These are phyloP conservation scores for Burhinus oedicnemus DNA, from an alignment of 2,113 vertebrate species.

Conservation along the genomic window DNA sequence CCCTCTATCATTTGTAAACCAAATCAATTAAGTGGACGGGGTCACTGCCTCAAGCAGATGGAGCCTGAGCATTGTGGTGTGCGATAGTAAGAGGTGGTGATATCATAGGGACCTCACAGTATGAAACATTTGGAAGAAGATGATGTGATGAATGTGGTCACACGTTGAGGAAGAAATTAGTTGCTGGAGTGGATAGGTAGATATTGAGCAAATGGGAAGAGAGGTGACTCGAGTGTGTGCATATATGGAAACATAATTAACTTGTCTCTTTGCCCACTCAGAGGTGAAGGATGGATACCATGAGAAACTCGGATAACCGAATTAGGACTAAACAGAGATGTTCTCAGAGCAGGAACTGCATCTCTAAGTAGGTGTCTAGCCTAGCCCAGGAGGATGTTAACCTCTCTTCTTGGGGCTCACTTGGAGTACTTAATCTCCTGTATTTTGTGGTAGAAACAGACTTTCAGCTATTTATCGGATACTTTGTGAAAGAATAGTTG, in stretches of 20 bases:
- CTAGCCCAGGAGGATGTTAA: neutral
- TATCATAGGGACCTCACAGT: neutral
- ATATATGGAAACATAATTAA: neutral
- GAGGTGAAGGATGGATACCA: neutral
- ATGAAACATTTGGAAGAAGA: neutral
- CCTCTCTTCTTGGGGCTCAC: neutral
- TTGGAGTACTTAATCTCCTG: neutral
- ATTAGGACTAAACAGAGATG: neutral
- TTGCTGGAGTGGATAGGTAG: neutral
- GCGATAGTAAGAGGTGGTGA: neutral
- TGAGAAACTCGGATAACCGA: neutral
- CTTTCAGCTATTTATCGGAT: neutral
- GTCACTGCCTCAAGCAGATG: neutral
- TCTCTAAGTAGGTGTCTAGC: neutral
- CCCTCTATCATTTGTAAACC: neutral
- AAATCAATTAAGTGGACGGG: neutral
- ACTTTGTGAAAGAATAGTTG: neutral
- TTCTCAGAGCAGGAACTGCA: neutral
- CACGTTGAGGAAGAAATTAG: neutral
- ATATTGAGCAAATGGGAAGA: neutral
- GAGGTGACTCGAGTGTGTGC: neutral
- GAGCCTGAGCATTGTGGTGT: neutral
- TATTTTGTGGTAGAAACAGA: neutral
- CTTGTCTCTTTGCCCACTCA: neutral
- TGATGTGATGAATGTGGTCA: accelerated